phyloP scores from a whole-genome alignment of 1,140 invertebrate species.

The Drosophila varians region DNA sequence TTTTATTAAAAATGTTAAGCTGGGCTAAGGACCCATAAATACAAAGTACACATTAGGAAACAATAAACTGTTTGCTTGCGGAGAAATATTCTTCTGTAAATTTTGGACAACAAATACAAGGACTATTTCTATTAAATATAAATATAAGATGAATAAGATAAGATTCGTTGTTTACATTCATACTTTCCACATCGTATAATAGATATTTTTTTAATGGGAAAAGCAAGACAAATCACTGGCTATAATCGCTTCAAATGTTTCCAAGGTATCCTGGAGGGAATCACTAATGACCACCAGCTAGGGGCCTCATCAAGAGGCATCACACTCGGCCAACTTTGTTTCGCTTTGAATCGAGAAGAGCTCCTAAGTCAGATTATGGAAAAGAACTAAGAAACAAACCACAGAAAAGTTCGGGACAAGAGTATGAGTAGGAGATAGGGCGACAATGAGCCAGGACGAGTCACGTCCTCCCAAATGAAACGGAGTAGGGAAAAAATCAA shows the following conservation, averaged over 20 bases:
- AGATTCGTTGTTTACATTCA: too few relatives aligned
- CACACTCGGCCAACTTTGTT: constrained; percentile 19
- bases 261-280: constrained; percentile 20
- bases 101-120: too few relatives aligned
- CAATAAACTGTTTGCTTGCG: neutral
- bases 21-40: neutral
- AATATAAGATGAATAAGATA: too few relatives aligned
- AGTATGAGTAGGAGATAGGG: constrained; percentile 17
- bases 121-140: too few relatives aligned
- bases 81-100: neutral
- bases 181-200: neutral
- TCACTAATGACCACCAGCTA: constrained; percentile 29
- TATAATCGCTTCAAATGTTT: constrained; percentile 17
- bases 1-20: neutral
- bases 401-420: constrained; percentile 21
- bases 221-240: constrained; percentile 21
- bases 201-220: neutral
- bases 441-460: constrained; percentile 33
- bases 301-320: constrained; percentile 5
- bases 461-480: constrained; percentile 48
- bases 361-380: constrained; percentile 25
- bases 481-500: constrained; percentile 46
- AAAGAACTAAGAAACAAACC: constrained; percentile 25
- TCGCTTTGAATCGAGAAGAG: constrained; percentile 8
- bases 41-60: neutral